A percentile compares a stretch with the other conserved stretches of the same genome.
phyloP scores from a whole-genome alignment of 2,113 vertebrate species.

The Trogon melanurus region DNA sequence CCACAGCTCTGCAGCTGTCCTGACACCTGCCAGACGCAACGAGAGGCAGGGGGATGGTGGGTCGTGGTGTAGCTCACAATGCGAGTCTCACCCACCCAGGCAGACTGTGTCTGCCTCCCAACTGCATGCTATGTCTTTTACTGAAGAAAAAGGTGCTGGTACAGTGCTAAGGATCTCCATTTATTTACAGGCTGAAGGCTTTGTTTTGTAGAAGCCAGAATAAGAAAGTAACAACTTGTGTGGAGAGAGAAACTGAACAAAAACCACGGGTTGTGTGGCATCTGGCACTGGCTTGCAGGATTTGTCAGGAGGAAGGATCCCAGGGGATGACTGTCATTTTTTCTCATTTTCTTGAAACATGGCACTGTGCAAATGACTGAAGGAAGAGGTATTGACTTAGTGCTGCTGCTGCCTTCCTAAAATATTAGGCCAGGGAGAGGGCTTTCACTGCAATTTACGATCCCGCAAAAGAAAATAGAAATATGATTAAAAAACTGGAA shows the following conservation, averaged over 20 bases:
- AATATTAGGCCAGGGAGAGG: not conserved
- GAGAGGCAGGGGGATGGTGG: fast-evolving
- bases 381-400: not conserved
- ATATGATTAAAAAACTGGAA: not conserved
- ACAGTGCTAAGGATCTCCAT: not conserved
- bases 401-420: not conserved
- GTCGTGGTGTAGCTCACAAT: fast-evolving
- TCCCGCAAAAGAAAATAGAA: not conserved
- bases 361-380: not conserved
- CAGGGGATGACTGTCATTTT: not conserved
- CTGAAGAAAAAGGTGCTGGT: not conserved
- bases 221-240: not conserved
- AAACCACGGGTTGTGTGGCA: not conserved
- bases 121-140: not conserved
- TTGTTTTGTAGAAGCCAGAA: not conserved
- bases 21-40: not conserved
- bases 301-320: not conserved
- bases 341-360: not conserved
- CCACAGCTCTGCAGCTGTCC: not conserved
- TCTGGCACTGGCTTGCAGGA: not conserved
- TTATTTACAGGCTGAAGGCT: not conserved
- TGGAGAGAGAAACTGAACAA: not conserved
- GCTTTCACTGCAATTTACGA: not conserved
- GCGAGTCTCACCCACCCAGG: fast-evolving
- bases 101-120: not conserved